A percentile compares a stretch with the other conserved stretches of the same genome.
Evolutionary conservation across 2,797 vertebrate genomes (phyloP).

Genomic region (Nyctalus aviator): DNA sequence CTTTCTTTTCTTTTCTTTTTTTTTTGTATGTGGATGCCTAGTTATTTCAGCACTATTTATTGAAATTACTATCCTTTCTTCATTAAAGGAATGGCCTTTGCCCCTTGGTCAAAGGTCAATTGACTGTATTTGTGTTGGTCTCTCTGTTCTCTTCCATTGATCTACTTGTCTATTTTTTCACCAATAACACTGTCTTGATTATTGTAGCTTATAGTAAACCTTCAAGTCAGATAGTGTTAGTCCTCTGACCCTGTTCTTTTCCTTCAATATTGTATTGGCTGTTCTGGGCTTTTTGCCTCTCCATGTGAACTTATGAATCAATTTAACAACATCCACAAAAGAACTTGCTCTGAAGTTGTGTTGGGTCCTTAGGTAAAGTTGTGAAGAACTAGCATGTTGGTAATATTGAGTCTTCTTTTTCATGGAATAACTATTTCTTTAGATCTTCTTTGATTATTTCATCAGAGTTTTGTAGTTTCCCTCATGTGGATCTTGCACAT

Average conservation of each 20-base stretch:
- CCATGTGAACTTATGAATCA: not conserved
- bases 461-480: slow-evolving; percentile 1
- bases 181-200: not conserved
- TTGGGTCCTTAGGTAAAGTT: not conserved
- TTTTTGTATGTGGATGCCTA: not conserved
- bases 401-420: not conserved
- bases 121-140: not conserved
- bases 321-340: not conserved
- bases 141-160: not conserved
- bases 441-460: not conserved
- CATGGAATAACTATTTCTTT: not conserved
- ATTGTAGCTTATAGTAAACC: not conserved
- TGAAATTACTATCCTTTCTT: not conserved
- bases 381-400: not conserved
- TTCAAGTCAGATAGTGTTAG: not conserved
- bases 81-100: not conserved
- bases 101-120: not conserved
- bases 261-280: not conserved
- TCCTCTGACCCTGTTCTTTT: not conserved
- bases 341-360: not conserved
- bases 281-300: not conserved
- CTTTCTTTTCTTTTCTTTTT: not conserved
- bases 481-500: not conserved
- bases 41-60: not conserved
- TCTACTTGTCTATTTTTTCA: not conserved